Percentiles rank a stretch among this genome's conserved stretches.
These are phyloP conservation scores for Myrmecophaga tridactyla DNA, from an alignment of 2,113 vertebrate species.

Conservation along the genomic window DNA sequence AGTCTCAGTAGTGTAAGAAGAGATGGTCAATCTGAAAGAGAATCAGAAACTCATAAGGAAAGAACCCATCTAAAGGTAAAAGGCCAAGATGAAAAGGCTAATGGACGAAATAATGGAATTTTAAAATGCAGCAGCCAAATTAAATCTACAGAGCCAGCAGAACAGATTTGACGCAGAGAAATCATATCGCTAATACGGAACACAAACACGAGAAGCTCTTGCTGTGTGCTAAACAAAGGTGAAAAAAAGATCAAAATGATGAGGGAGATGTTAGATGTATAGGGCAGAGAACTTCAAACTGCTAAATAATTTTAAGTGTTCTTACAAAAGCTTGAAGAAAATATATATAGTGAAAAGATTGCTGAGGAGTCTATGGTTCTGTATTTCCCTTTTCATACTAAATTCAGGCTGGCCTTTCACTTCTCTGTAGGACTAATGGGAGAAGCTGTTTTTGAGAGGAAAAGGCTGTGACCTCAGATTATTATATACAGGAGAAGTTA, in stretches of 20 bases:
- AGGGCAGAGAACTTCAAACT: neutral
- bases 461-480: neutral
- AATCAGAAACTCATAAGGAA: neutral
- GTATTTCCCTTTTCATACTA: neutral
- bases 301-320: neutral
- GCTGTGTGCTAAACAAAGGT: neutral
- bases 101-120: neutral
- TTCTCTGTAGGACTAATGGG: neutral
- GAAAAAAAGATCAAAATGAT: neutral
- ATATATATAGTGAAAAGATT: neutral
- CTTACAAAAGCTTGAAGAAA: neutral
- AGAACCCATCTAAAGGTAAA: neutral
- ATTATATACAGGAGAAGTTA: constrained; percentile 1
- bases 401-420: neutral
- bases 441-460: neutral
- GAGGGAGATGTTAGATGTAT: neutral
- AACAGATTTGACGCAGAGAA: neutral
- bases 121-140: neutral
- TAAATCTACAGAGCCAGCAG: neutral
- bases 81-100: neutral
- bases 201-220: neutral
- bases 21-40: neutral
- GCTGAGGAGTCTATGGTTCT: neutral
- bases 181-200: neutral
- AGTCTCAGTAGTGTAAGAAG: neutral